Evolutionary conservation across 2,797 vertebrate species (phyloP), one percentile per base, ranked within the genome.

Genomic region (Antennarius maculatus): DNA sequence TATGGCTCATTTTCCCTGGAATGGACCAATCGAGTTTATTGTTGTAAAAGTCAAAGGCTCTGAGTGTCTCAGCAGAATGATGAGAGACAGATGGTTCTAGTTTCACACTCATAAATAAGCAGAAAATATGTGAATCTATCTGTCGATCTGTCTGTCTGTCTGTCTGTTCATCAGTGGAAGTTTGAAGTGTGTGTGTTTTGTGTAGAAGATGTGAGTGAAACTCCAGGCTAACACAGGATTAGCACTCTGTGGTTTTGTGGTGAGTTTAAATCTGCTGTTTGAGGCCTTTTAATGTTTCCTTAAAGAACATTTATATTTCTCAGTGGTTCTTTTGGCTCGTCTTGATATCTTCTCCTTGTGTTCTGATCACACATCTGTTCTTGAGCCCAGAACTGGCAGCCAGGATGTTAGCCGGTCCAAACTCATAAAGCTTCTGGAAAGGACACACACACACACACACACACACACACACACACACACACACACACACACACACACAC

Each of bases 391-490:
- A 85, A 72, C 63, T 83, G 78, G 72, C 79, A 79, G 71, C 31
- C 63, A 47, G 23, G 46, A 76, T 12, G 52, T 64, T 72, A 47
- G 52, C 64, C 58, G 66, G 39, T 83, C 82, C 81, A 88, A 86
- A 84, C 72, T 84, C 72, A 75, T 86, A 85, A 85, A 89, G 77
- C 55, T 13, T 77, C 69, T 88, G 77, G 76, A 86, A 76, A 69
- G 66, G 65, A 76, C 74, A 39, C 37, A 39, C 37, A 66, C 27
- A 18, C 28, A 27, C 57, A 47, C 39, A 39, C 29, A 16, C 7
- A 12, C 37, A 76, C 74, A 55, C 62, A 55, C 52, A 48, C 17
- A 2, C 54, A 63, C 27, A 18, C 28, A 28, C 57, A 47, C 29
- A 29, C 39, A 16, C 7, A 12, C 31, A 76, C 74, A 55, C 62